These are phyloP conservation scores for Scopus umbretta DNA, from an alignment of 2,113 vertebrate genomes.

Conservation along the genomic window DNA sequence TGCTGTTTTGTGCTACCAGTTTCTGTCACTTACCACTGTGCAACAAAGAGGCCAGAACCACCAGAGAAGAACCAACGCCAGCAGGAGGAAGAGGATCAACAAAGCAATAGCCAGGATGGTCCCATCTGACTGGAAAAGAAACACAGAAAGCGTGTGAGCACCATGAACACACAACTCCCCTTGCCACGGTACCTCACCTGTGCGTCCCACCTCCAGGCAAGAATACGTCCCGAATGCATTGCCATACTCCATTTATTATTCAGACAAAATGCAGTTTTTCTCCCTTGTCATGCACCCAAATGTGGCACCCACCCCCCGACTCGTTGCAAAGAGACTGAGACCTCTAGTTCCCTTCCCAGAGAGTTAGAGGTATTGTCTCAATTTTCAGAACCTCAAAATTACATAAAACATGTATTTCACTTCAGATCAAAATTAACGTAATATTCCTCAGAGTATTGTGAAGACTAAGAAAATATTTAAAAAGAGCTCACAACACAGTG, in stretches of 20 bases:
- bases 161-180: background rate
- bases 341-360: background rate
- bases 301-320: too few species aligned
- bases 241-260: background rate
- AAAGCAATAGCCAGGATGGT: constrained; percentile 93
- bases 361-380: accelerated
- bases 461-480: background rate
- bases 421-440: background rate
- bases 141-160: background rate
- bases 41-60: constrained; percentile 99
- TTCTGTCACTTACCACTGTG: constrained; percentile 88
- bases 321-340: background rate
- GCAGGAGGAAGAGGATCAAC: constrained; percentile 90
- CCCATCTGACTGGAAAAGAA: constrained; percentile 86
- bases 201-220: background rate
- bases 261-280: background rate
- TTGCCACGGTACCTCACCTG: background rate
- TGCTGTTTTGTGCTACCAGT: background rate
- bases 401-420: background rate
- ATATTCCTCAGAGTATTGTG: background rate
- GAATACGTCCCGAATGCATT: background rate
- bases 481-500: background rate
- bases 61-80: constrained; percentile 90
- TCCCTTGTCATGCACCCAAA: background rate
- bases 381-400: background rate